Conservation (phyloP, 2,888 invertebrate genomes). For the Athripsodes cinereus region DNA sequence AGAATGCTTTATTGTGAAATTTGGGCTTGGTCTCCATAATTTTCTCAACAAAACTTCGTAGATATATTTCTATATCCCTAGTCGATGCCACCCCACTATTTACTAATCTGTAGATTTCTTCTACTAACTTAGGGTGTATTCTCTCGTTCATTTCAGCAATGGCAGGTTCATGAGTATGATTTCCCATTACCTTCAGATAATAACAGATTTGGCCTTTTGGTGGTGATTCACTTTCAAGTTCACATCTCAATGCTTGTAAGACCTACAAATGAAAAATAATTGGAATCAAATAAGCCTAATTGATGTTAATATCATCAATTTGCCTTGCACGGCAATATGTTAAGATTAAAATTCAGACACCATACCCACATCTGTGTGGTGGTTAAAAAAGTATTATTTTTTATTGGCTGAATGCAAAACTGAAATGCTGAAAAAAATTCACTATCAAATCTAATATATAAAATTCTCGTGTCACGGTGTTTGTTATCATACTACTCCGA, state of each 20-base stretch:
- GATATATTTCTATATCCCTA: no score
- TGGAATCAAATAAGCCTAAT: background rate
- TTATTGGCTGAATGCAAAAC: background rate
- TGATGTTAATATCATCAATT: background rate
- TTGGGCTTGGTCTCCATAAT: background rate
- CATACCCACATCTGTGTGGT: no score
- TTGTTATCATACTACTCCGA: no score
- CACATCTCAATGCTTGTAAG: background rate
- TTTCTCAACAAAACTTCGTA: background rate
- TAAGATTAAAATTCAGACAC: background rate
- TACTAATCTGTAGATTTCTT: background rate
- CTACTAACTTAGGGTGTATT: background rate
- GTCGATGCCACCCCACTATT: background rate
- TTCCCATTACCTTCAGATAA: background rate
- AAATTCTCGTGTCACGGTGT: no score
- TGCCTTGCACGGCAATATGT: no score
- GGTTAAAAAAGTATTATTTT: background rate
- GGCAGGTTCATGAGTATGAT: background rate
- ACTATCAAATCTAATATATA: no score
- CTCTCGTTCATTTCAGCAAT: background rate
- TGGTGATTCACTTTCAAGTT: background rate
- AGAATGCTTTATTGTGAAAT: background rate
- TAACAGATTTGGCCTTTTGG: background rate
- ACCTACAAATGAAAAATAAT: background rate
- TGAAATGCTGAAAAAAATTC: background rate